These are phyloP conservation scores for Labia minor DNA, from an alignment of 2,888 invertebrate species.

Conservation along the genomic window DNA sequence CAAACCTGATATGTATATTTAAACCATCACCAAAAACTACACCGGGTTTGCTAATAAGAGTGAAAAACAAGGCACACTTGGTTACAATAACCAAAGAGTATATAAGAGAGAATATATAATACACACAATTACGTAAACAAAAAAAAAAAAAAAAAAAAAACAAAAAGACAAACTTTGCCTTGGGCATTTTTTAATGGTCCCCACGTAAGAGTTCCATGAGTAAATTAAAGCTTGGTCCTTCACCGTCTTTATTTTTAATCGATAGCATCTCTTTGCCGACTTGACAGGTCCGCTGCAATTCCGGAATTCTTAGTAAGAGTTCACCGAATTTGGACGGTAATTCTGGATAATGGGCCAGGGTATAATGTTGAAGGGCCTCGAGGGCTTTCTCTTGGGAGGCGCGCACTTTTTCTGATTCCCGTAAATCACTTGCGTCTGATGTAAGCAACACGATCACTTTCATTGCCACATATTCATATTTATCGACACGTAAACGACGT, in stretches of 20 bases:
- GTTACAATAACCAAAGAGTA: neutral
- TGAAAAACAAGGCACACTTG: conserved; percentile 13
- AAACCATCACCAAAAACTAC: conserved; percentile 4
- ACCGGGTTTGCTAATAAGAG: neutral
- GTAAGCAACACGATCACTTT: conserved; percentile 87
- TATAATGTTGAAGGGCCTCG: conserved; percentile 85
- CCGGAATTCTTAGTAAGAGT: conserved; percentile 81
- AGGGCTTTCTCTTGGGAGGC: conserved; percentile 89
- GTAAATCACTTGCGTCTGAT: conserved; percentile 87
- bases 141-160: no score
- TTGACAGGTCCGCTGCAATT: conserved; percentile 89
- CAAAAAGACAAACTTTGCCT: neutral
- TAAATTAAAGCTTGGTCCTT: conserved; percentile 83
- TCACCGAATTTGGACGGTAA: conserved; percentile 93
- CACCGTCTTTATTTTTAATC: conserved; percentile 73
- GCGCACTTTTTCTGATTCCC: conserved; percentile 86
- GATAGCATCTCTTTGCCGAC: conserved; percentile 88
- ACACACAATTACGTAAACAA: neutral
- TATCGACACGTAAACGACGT: conserved; percentile 76
- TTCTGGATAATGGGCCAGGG: conserved; percentile 79
- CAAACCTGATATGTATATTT: conserved; percentile 13
- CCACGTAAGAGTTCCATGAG: conserved; percentile 91
- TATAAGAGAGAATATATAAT: conserved; percentile 2
- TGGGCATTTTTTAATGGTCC: conserved; percentile 56
- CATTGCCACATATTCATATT: conserved; percentile 93